Evolutionary conservation across 2,888 invertebrate species (phyloP), one percentile per base, ranked within the genome.

Genomic region (Sthenelais limicola): DNA sequence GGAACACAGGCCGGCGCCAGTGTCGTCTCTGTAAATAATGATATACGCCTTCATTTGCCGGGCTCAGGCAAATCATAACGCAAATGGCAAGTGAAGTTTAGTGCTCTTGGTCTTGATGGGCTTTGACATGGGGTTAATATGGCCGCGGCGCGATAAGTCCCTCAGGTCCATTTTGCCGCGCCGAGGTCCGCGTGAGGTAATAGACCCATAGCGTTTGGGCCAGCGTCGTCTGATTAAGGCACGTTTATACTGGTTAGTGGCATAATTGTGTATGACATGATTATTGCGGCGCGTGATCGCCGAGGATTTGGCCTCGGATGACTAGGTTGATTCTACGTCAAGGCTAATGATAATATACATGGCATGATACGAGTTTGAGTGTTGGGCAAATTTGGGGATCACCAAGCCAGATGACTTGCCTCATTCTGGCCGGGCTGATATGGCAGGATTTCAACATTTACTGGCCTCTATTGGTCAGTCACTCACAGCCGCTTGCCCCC

Each of bases 211-310:
- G 52, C 21, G 21, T 48, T n/a, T 7, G 9, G 4, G 3, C 4
- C 3, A 15, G 9, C 18, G 38, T 1, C 62, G 62, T 38, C 24
- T 62, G 62, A 38, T 62, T 62, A 38, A 62, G 38, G 35, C 38
- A 9, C 38, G 62, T 62, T 62, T 62, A 62, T 38, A 38, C 62
- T 24, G 21, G 43, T 62, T 62, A 62, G 21, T 26, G 62, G 21
- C 35, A 35, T 62, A 28, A 62, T 62, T 33, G 62, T 62, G 62
- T 62, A 62, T 62, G 62, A 62, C 62, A 62, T 62, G 62, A n/a
- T 62, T 38, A 62, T 56, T 62, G 62, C 21, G 38, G 18, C 24
- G 26, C 38, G 38, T 35, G 62, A 38, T 35, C 62, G 62, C 26
- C 38, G 38, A 26, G 35, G 35, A 38, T 62, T 38, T 35, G 38